These are phyloP conservation scores for Brachyopa scutellaris DNA, from an alignment of 2,888 invertebrate species.

Conservation along the genomic window DNA sequence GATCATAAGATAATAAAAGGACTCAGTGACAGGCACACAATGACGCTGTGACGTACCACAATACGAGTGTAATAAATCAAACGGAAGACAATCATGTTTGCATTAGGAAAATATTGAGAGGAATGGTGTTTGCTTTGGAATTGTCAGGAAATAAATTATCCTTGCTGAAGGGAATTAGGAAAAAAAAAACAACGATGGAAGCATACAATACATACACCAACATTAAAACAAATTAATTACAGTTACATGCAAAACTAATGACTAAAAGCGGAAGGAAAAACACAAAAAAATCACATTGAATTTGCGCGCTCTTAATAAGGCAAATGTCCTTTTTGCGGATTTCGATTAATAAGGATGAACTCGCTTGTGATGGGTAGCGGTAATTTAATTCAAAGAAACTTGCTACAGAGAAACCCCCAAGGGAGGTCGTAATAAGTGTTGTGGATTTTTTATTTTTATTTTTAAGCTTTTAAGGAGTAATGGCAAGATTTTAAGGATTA, in stretches of 20 bases:
- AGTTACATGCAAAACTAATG: constrained; percentile 50
- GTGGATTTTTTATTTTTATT: constrained; percentile 4
- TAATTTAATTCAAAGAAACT: constrained; percentile 48
- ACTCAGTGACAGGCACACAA: constrained; percentile 38
- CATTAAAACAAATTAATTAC: constrained; percentile 32
- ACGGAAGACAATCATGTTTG: constrained; percentile 68
- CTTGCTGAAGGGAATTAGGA: neutral
- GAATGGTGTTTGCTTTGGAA: constrained; percentile 46
- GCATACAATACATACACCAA: neutral
- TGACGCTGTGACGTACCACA: neutral
- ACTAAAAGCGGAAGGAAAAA: neutral
- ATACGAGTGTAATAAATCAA: constrained; percentile 60
- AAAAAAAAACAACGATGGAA: constrained; percentile 22
- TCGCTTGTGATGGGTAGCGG: constrained; percentile 19
- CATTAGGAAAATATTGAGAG: constrained; percentile 56
- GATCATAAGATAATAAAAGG: constrained; percentile 64
- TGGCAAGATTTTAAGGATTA: constrained; percentile 29
- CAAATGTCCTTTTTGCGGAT: constrained; percentile 26
- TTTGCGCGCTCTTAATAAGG: neutral
- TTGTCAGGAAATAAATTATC: constrained; percentile 57
- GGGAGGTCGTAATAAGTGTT: constrained; percentile 18
- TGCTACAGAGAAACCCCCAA: neutral
- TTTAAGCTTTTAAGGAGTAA: constrained; percentile 3
- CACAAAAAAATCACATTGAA: constrained; percentile 28
- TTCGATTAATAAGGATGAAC: constrained; percentile 34